Evolutionary conservation across 2,797 vertebrate genomes (phyloP).

Genomic region (Gallinago stenura): DNA sequence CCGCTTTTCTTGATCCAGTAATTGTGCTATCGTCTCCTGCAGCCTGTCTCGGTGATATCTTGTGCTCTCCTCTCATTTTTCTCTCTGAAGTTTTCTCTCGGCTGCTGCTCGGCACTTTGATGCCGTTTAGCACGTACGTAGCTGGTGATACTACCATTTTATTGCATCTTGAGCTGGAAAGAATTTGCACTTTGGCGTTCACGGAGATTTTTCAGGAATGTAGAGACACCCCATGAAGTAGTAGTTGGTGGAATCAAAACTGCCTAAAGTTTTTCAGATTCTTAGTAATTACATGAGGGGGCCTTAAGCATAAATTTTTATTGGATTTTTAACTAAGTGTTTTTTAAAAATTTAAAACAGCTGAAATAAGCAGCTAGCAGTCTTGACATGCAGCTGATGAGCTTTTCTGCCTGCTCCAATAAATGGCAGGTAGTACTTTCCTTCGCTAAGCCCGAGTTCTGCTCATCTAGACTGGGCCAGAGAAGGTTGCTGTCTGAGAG

Average conservation of each 20-base stretch:
- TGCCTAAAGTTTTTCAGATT: not conserved
- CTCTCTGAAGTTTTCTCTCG: not conserved
- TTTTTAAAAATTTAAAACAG: not conserved
- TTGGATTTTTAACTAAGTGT: not conserved
- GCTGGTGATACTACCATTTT: fast-evolving
- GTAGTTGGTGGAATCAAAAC: fast-evolving
- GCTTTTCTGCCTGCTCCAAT: not conserved
- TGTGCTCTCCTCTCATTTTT: not conserved
- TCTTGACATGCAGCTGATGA: not conserved
- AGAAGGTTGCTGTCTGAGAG: not conserved
- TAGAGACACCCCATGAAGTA: not conserved
- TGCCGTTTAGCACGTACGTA: not conserved
- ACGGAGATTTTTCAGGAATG: not conserved
- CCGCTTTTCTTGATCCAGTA: fast-evolving
- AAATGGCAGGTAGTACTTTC: not conserved
- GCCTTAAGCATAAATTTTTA: not conserved
- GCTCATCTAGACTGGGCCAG: not conserved
- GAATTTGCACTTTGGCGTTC: not conserved
- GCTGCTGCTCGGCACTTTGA: not conserved
- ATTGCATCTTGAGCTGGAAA: not conserved
- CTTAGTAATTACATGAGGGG: no score
- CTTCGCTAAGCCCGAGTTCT: not conserved
- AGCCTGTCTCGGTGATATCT: not conserved
- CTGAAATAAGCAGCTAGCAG: not conserved
- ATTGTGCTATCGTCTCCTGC: not conserved